phyloP scores from a whole-genome alignment of 1,140 invertebrate genomes.

The Marisa cornuarietis region DNA sequence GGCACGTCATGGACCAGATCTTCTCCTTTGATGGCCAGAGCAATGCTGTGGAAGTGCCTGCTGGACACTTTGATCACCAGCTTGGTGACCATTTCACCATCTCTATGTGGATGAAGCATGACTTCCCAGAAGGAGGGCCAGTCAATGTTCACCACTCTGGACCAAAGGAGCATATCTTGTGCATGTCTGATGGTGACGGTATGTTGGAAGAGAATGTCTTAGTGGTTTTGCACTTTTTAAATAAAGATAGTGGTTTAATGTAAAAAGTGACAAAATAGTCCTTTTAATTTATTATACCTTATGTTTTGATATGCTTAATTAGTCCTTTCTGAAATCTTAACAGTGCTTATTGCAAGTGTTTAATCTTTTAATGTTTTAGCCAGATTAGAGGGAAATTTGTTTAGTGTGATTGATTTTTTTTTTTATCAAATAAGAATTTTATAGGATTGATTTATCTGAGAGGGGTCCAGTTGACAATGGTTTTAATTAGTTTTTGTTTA shows the following conservation, averaged over 20 bases:
- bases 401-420: too few relatives aligned
- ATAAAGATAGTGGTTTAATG: background rate
- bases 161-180: conserved; percentile 93
- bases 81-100: conserved; percentile 86
- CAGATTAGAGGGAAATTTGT: too few relatives aligned
- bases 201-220: conserved; percentile 60
- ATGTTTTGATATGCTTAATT: too few relatives aligned
- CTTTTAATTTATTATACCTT: too few relatives aligned
- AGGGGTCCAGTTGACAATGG: too few relatives aligned
- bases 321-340: too few relatives aligned
- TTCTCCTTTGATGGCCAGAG: conserved; percentile 92
- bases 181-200: conserved; percentile 96
- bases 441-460: too few relatives aligned
- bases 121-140: conserved; percentile 70
- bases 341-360: too few relatives aligned
- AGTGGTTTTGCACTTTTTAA: background rate
- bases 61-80: conserved; percentile 69
- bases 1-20: conserved; percentile 87
- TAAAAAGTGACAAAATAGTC: background rate
- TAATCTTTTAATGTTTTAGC: too few relatives aligned
- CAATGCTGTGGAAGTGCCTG: conserved; percentile 78
- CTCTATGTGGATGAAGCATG: conserved; percentile 92
- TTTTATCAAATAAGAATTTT: too few relatives aligned
- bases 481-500: too few relatives aligned
- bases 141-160: conserved; percentile 76